Evolutionary conservation across 2,888 invertebrate genomes (phyloP).

Genomic region (Theodoxus fluviatilis): DNA sequence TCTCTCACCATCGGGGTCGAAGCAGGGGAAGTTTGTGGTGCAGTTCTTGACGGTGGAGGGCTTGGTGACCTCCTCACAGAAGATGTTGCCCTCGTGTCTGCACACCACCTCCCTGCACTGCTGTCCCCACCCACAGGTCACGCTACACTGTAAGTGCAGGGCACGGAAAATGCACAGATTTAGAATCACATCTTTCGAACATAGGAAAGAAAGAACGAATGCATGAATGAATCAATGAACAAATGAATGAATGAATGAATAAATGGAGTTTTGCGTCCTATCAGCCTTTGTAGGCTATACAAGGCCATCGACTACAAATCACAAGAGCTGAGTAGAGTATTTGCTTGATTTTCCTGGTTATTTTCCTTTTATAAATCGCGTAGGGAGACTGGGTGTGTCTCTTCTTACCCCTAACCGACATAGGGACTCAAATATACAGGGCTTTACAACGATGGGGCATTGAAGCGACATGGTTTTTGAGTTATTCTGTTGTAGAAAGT

Average conservation of each 20-base stretch:
- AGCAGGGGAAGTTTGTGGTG: slow-evolving; percentile 68
- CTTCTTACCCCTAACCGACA: no score
- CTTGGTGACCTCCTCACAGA: slow-evolving; percentile 43
- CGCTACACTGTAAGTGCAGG: slow-evolving; percentile 38
- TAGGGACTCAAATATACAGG: no score
- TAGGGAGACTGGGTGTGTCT: no score
- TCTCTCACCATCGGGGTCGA: slow-evolving; percentile 76
- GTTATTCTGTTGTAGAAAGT: no score
- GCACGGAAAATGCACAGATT: slow-evolving; percentile 8
- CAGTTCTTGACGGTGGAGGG: slow-evolving; percentile 67
- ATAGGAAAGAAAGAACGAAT: no score
- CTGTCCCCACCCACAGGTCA: slow-evolving; percentile 49
- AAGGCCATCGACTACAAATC: not conserved
- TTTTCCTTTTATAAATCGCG: no score
- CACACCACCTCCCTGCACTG: slow-evolving; percentile 45
- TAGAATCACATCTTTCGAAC: not conserved
- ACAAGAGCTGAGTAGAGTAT: no score
- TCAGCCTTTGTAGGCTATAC: not conserved
- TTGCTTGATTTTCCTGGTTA: no score
- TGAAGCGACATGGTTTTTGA: no score
- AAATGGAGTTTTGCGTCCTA: not conserved
- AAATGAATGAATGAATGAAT: not conserved
- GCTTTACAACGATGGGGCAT: no score
- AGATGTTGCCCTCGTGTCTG: slow-evolving; percentile 49
- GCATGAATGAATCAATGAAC: not conserved